A percentile compares a stretch with the other conserved stretches of the same genome.
These are phyloP conservation scores for Todiramphus saurophagus DNA, from an alignment of 2,113 vertebrate genomes.

Conservation along the genomic window DNA sequence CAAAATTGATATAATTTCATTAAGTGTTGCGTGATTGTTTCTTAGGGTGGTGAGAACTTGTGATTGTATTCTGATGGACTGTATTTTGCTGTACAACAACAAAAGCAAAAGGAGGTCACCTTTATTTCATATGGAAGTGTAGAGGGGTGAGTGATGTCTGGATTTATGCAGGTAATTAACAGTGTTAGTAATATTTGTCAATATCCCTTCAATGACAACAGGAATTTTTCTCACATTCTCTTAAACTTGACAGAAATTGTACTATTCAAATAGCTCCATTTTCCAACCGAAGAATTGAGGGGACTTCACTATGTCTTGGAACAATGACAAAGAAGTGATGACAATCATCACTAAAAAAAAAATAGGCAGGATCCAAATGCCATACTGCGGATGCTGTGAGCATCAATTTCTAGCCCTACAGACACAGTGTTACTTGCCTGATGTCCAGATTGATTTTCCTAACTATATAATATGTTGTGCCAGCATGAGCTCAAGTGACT, in stretches of 20 bases:
- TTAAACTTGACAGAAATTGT: background rate
- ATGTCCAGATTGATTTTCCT: background rate
- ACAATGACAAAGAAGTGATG: background rate
- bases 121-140: background rate
- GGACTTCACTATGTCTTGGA: background rate
- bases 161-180: background rate
- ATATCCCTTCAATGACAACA: background rate
- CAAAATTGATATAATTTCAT: background rate
- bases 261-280: background rate
- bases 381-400: background rate
- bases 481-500: background rate
- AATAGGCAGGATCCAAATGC: background rate
- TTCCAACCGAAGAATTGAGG: background rate
- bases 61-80: background rate
- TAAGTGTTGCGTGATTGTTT: background rate
- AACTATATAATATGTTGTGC: background rate
- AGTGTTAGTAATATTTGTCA: background rate
- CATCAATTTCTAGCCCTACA: background rate
- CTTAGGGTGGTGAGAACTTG: background rate
- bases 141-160: background rate
- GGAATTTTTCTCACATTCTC: background rate
- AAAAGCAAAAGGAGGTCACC: background rate
- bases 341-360: background rate
- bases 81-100: background rate
- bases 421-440: background rate